Percentiles rank a stretch among this genome's conserved stretches.
phyloP scores from a whole-genome alignment of 2,113 vertebrate genomes.

The Salvelinus sp. region DNA sequence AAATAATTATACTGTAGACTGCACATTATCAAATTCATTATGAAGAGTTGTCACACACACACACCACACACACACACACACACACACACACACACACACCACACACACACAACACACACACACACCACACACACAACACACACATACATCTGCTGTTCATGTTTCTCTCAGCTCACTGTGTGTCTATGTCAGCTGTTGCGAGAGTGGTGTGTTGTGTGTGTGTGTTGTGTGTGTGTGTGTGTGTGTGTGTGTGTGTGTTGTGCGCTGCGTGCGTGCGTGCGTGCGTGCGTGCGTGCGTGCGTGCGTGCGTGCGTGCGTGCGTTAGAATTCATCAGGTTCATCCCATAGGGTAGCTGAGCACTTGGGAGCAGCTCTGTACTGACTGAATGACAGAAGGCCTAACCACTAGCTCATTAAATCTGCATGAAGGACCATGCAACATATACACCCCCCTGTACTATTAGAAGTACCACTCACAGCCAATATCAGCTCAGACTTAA shows the following conservation, averaged over 20 bases:
- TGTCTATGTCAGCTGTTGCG: neutral
- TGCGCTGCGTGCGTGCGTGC: neutral
- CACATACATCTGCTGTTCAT: neutral
- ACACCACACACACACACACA: neutral
- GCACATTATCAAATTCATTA: too few species aligned
- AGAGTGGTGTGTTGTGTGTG: neutral
- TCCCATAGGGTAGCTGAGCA: conserved; percentile 10
- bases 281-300: conserved; percentile 16
- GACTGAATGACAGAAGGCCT: conserved; percentile 33
- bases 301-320: neutral
- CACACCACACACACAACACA: neutral
- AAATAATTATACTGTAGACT: too few species aligned
- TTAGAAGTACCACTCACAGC: too few species aligned
- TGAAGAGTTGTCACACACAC: neutral
- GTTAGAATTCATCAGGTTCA: conserved; percentile 33
- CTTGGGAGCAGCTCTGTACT: conserved; percentile 14
- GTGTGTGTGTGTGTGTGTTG: neutral
- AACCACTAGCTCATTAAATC: conserved; percentile 58
- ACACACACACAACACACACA: neutral
- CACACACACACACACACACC: neutral
- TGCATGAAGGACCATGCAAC: conserved; percentile 49
- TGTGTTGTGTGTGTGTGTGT: neutral
- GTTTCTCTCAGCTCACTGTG: too few species aligned
- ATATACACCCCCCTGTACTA: neutral
- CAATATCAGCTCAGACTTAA: too few species aligned